Evolutionary conservation across 2,888 invertebrate genomes (phyloP), one percentile per base, ranked within the genome.

Genomic region (Meloe dianella): DNA sequence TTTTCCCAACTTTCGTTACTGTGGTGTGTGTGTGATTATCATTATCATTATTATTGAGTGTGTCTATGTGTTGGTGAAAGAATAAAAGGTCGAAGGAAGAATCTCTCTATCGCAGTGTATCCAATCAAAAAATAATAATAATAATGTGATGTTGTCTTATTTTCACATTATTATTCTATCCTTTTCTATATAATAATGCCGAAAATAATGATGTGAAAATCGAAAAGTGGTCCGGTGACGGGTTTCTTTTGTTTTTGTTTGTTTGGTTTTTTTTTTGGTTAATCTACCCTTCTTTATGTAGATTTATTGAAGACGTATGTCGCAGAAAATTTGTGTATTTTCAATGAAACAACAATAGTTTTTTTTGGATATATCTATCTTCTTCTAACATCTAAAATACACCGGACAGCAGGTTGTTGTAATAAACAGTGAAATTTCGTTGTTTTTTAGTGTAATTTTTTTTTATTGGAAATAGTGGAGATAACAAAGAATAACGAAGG

Each of bases 91-190:
- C 51, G 54, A 27, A 24, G n/a, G 54, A 20, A 24, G 51, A 61
- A 35, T 12, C 10, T 56, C 38, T 59, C 47, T 38, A 38, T 63
- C 63, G 61, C 47, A 41, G 29, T 38, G 32, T 30, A 30, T 8
- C 59, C 22, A 32, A 35, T 58, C 10, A 81, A 82, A 81, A 80
- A 82, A n/a, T n/a, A n/a, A n/a, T n/a, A n/a, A n/a, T n/a, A 38
- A 38, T 10, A 14, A 35, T 81, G 82, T 81, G 80, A 83, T 76
- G 79, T 79, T 74, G 74, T 79, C 78, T 79, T 74, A 74, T 79
- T 81, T 82, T 82, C n/a, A n/a, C n/a, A n/a, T n/a, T n/a, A n/a
- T n/a, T n/a, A 27, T 27, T 83, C 82, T 83, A 82, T 83, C 79
- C 80, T 72, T 74, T n/a, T 47, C 8, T 47, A 9, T 20, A 7